A percentile compares a stretch with the other conserved stretches of the same genome.
Evolutionary conservation across 2,888 invertebrate genomes (phyloP).

Genomic region (Clanis bilineata): DNA sequence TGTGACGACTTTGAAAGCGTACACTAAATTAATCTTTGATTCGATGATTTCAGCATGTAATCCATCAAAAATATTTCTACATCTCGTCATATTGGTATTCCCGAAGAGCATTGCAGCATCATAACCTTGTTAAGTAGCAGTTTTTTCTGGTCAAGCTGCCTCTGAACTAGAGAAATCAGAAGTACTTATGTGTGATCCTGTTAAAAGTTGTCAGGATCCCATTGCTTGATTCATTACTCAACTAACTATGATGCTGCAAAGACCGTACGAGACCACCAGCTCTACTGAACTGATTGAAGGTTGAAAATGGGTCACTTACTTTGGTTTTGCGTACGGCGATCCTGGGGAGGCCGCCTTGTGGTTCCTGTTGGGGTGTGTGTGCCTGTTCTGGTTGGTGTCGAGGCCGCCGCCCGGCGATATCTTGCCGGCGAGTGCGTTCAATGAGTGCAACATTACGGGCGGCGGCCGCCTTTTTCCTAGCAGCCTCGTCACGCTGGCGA

Average conservation of each 20-base stretch:
- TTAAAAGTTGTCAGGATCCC: neutral
- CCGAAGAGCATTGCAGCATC: neutral
- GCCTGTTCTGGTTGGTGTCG: constrained; percentile 87
- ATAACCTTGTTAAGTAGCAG: neutral
- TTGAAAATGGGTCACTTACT: constrained; percentile 57
- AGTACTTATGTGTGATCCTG: neutral
- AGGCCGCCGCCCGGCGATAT: constrained; percentile 90
- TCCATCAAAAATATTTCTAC: neutral
- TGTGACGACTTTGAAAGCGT: neutral
- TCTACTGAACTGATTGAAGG: neutral
- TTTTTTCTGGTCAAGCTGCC: neutral
- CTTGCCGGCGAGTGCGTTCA: constrained; percentile 94
- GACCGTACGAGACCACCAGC: neutral
- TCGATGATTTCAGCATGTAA: neutral
- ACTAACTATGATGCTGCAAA: neutral
- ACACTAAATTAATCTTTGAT: neutral
- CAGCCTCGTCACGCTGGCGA: constrained; percentile 77
- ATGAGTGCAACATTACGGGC: constrained; percentile 93
- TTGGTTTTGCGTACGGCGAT: constrained; percentile 77
- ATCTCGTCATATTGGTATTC: neutral
- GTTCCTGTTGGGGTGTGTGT: constrained; percentile 78
- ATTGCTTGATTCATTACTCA: too few species aligned
- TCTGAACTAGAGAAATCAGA: neutral
- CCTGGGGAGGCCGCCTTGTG: constrained; percentile 71
- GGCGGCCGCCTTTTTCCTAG: constrained; percentile 74